Percentiles rank a stretch among this genome's conserved stretches.
Evolutionary conservation across 2,113 vertebrate species (phyloP).

Genomic region (Danionella cerebrum): DNA sequence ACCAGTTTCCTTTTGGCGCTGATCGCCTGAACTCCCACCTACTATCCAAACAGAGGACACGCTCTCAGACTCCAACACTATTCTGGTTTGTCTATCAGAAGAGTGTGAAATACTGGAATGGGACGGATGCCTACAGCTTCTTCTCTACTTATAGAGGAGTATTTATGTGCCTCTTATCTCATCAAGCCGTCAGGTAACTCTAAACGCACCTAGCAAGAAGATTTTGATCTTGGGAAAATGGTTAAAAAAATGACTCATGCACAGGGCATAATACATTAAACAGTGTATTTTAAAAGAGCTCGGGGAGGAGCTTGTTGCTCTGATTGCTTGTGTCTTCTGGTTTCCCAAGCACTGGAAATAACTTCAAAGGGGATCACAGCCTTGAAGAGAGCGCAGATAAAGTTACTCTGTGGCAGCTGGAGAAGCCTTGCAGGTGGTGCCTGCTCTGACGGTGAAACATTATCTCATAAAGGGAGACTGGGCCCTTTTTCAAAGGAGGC

Average conservation of each 20-base stretch:
- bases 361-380: slow-evolving; percentile 69
- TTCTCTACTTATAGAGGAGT: slow-evolving; percentile 6
- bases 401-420: slow-evolving; percentile 69
- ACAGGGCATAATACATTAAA: too few species aligned
- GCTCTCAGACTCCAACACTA: slow-evolving; percentile 19
- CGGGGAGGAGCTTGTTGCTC: slow-evolving; percentile 33
- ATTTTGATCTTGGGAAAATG: not conserved
- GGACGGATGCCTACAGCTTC: slow-evolving; percentile 23
- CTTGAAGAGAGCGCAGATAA: slow-evolving; percentile 60
- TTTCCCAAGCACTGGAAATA: slow-evolving; percentile 71
- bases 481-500: slow-evolving; percentile 56
- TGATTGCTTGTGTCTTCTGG: slow-evolving; percentile 43
- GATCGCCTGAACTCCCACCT: slow-evolving; percentile 31
- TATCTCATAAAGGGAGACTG: slow-evolving; percentile 62
- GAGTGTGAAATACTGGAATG: slow-evolving; percentile 28
- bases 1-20: slow-evolving; percentile 32
- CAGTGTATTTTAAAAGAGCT: not conserved
- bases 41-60: slow-evolving; percentile 23
- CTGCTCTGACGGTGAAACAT: slow-evolving; percentile 63
- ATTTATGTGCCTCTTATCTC: slow-evolving; percentile 11
- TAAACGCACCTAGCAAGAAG: not conserved
- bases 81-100: slow-evolving; percentile 30
- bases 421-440: slow-evolving; percentile 68
- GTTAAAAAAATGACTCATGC: not conserved
- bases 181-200: not conserved